Evolutionary conservation across 2,888 invertebrate genomes (phyloP), one percentile per base, ranked within the genome.

Genomic region (Malacosoma neustria): DNA sequence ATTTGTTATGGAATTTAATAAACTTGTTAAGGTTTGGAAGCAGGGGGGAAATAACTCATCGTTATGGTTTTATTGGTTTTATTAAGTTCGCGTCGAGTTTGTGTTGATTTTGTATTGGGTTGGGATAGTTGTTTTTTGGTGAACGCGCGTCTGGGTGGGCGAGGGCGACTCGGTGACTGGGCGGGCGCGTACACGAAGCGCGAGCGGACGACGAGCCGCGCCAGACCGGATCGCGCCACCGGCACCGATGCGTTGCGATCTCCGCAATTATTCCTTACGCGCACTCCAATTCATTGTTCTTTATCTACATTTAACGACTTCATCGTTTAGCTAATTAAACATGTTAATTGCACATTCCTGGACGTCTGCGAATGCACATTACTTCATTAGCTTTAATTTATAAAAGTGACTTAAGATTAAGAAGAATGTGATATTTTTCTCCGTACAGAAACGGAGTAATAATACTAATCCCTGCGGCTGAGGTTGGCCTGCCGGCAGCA

Each of bases 1-100:
- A 82, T 84, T 82, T 75, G 72, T 72, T 80, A 74, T 72, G 66
- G 72, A 80, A 82, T 85, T 65, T 85, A 84, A 84, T 86, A 85
- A 82, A 85, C 84, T 85, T 82, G 85, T 85, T 84, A 82, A 71
- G 72, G 74, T 75, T 79, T 77, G 69, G 77, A 70, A 76, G 71
- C 70, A 70, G 62, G 79, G 73, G 80, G 77, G 75, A 80, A 22
- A 80, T 81, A 77, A 72, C 70, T 61, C 58, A 64, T 54, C 46
- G 71, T 74, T 77, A 75, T 82, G 68, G 72, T 82, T 80, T 81
- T 84, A 73, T 81, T 82, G 68, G 72, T 82, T 80, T 81, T 84
- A 73, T 81, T 84, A 63, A 73, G 77, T 75, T 79, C 67, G 76
- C 77, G 71, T 76, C 76, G 32, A 32, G 75, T 61, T 61, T 67